Base-by-base conservation (phyloP, 2,888 invertebrate genomes). In the Melinaea menophilus region DNA sequence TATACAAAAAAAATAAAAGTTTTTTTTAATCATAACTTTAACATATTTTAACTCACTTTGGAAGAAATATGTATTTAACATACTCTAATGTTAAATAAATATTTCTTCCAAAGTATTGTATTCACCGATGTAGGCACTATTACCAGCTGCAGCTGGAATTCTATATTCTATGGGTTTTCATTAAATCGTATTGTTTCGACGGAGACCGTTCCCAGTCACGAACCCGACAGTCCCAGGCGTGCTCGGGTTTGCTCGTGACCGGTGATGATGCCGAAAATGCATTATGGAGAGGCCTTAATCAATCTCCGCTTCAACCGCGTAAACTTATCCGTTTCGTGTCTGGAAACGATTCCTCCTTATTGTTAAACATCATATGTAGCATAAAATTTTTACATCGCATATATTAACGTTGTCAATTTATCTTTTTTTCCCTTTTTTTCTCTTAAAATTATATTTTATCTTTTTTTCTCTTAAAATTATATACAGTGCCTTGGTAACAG, bases 401-500 rank as follows among this genome's bases (percentile, higher is more conserved):
- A 22, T 22, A 22, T 22, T 22, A 22, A 22, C 22, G 22, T 22
- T 22, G 22, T 22, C 22, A 22, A 1, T 22, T 22, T 22, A 22
- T 22, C 0, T 0, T 22, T 1, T 22, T 22, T 22, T 22, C 0
- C 1, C 22, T 22, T 22, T 22, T 22, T 22, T 22, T 22, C 22
- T 22, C 22, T 22, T 22, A 22, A 35, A 75, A 22, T 0, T 22
- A 1, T 22, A 22, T 22, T 22, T 22, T 22, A 22, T 22, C 22
- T 22, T 22, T 22, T 22, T 22, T 22, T 22, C 22, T 22, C 22
- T 22, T 22, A 22, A 35, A 75, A 69, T 22, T 37, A 13, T 48
- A 37, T 51, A n/a, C 31, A 35, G 33, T n/a, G 22, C 13, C 33
- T 13, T 11, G 33, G 83, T 77, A 81, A 85, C 85, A 82, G 78